A percentile compares a stretch with the other conserved stretches of the same genome.
phyloP scores from a whole-genome alignment of 1,140 invertebrate species.

The Euschistus heros region DNA sequence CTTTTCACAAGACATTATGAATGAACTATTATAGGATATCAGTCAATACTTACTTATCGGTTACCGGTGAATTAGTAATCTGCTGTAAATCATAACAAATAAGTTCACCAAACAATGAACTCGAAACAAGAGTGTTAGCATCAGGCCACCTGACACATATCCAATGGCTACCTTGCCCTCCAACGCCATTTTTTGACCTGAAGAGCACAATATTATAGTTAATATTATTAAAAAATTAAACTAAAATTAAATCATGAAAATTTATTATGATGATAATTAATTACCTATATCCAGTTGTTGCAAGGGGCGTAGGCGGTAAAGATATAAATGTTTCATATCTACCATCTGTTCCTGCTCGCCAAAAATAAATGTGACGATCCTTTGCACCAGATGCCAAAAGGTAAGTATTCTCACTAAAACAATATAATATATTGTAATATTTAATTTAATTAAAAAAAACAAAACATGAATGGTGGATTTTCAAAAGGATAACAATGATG shows the following conservation, averaged over 20 bases:
- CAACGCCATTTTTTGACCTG: slow-evolving; percentile 13
- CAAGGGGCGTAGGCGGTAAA: slow-evolving; percentile 30
- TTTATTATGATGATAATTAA: neutral
- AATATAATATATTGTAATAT: too few relatives aligned
- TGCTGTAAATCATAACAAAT: slow-evolving; percentile 39
- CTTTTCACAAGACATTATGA: too few relatives aligned
- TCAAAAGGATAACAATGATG: too few relatives aligned
- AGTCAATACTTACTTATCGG: too few relatives aligned
- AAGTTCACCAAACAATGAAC: slow-evolving; percentile 42
- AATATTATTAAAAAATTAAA: neutral
- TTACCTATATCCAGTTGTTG: slow-evolving; percentile 21
- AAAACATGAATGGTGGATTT: too few relatives aligned
- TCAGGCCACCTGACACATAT: slow-evolving; percentile 44
- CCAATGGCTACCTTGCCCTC: slow-evolving; percentile 34
- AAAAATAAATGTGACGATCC: slow-evolving; percentile 43
- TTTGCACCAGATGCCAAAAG: slow-evolving; percentile 43
- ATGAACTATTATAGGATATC: too few relatives aligned
- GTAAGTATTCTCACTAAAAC: slow-evolving; percentile 34
- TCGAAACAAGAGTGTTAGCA: slow-evolving; percentile 38
- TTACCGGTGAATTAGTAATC: neutral
- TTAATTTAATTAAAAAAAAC: too few relatives aligned
- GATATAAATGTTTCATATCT: slow-evolving; percentile 36
- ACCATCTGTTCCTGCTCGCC: slow-evolving; percentile 44
- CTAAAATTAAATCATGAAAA: neutral
- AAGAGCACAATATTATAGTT: neutral